Base-by-base conservation (phyloP, 1,140 invertebrate species). In the Maniola jurtina region DNA sequence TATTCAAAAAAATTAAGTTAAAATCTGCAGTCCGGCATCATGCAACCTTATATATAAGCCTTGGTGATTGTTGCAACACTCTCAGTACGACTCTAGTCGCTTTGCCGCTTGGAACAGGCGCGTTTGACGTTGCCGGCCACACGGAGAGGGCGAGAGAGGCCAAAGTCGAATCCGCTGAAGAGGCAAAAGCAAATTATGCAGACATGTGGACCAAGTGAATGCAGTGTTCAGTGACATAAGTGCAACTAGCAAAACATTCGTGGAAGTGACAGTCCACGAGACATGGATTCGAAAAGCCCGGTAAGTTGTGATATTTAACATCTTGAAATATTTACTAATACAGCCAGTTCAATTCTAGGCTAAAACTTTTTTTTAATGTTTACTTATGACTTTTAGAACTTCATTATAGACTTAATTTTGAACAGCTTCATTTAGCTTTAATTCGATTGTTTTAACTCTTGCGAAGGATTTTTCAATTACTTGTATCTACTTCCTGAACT, bases 1-100 rank as follows among this genome's bases (percentile, higher is more conserved):
- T 25, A 25, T 25, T 25, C 4, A 2, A 25, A 25, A 25, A 25
- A 25, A 25, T 45, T n/a, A 8, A 45, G 11, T 45, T 54, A 47
- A 59, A 48, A 33, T 58, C 16, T 50, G 33, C 40, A 52, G 62
- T 56, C 42, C 68, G 68, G 70, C 74, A 64, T 66, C 73, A 66
- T 86, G 77, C 84, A 87, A 84, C 68, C 76, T 87, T 72, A 89
- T 90, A 90, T 90, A 90, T 88, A 90, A 89, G 81, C 81, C 81
- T 86, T 83, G 83, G 77, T 59, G 74, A 77, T 76, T 76, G 82
- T 89, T 88, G 86, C 86, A 91, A 90, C 81, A 84, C 80, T 79
- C 81, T 91, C 91, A 92, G 91, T 92, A 86, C 86, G 86, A 86
- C 89, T 92, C 90, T 92, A 92, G 90, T 92, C 90, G 90, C 90